Evolutionary conservation across 2,113 vertebrate genomes (phyloP).

Genomic region (Megaptera novaeangliae): DNA sequence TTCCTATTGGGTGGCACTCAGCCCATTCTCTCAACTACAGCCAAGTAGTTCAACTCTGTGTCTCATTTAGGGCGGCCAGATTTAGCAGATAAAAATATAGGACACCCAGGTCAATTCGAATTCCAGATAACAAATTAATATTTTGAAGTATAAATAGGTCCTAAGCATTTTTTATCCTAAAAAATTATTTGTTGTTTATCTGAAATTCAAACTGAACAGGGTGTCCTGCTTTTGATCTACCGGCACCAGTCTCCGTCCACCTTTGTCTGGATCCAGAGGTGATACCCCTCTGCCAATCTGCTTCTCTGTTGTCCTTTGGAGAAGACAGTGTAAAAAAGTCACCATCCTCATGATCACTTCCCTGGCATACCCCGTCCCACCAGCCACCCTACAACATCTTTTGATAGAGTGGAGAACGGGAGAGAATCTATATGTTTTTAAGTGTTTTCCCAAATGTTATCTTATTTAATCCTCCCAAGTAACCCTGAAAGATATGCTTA

Average conservation of each 20-base stretch:
- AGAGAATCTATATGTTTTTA: background rate
- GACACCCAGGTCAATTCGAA: background rate
- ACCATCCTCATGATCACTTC: background rate
- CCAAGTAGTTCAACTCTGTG: background rate
- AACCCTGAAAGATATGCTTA: background rate
- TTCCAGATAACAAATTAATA: background rate
- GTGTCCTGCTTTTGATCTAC: background rate
- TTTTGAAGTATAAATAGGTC: background rate
- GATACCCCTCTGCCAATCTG: background rate
- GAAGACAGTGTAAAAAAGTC: background rate
- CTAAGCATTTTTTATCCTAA: background rate
- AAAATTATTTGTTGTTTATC: background rate
- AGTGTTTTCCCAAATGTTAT: background rate
- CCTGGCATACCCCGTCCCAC: background rate
- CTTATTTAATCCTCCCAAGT: background rate
- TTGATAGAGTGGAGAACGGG: background rate
- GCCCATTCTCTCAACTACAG: background rate
- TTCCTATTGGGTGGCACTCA: background rate
- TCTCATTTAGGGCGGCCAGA: background rate
- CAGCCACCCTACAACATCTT: background rate
- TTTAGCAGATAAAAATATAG: background rate
- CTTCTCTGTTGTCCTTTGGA: background rate
- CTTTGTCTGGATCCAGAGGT: background rate
- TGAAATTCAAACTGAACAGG: background rate
- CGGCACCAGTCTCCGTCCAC: background rate